Conservation (phyloP, 92 coral and sea anemone genomes). For the Nematostella vectensis region DNA sequence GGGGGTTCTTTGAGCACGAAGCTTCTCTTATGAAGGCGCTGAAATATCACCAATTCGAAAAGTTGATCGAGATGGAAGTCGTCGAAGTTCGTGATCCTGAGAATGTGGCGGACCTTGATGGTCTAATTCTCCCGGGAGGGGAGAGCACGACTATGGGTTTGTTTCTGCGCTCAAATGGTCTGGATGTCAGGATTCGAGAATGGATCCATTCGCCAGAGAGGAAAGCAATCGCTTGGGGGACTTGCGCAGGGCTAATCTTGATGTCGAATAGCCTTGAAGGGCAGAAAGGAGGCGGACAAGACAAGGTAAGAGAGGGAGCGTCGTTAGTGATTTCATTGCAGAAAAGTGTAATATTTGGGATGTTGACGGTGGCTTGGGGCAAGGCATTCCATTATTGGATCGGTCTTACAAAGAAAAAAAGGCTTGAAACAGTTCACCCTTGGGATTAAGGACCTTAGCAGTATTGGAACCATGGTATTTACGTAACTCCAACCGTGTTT, state of each 20-base stretch:
- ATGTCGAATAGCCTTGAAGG: conserved; percentile 72
- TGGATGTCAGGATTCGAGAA: conserved; percentile 48
- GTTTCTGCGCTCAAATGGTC: conserved; percentile 55
- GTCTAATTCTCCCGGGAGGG: conserved; percentile 89
- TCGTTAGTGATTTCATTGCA: too few species aligned
- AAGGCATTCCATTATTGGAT: too few species aligned
- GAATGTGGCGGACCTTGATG: conserved; percentile 56
- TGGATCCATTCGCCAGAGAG: conserved; percentile 56
- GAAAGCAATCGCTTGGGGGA: conserved; percentile 71
- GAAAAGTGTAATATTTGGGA: too few species aligned
- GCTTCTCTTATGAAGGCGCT: conserved; percentile 61
- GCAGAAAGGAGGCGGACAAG: conserved; percentile 67
- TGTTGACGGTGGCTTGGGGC: too few species aligned
- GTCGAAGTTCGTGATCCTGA: conserved; percentile 60
- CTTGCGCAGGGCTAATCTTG: conserved; percentile 89
- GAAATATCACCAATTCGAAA: conserved; percentile 26
- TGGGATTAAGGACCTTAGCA: too few species aligned
- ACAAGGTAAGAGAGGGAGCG: conserved; percentile 46
- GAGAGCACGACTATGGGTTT: conserved; percentile 83
- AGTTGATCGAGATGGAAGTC: conserved; percentile 45
- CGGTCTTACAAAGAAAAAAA: too few species aligned
- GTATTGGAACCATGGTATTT: too few species aligned
- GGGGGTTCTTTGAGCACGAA: conserved; percentile 87
- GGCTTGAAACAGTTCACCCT: too few species aligned
- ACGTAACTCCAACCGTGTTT: too few species aligned